Evolutionary conservation across 2,113 vertebrate genomes (phyloP), one percentile per base, ranked within the genome.

Genomic region (Callithrix jacchus): DNA sequence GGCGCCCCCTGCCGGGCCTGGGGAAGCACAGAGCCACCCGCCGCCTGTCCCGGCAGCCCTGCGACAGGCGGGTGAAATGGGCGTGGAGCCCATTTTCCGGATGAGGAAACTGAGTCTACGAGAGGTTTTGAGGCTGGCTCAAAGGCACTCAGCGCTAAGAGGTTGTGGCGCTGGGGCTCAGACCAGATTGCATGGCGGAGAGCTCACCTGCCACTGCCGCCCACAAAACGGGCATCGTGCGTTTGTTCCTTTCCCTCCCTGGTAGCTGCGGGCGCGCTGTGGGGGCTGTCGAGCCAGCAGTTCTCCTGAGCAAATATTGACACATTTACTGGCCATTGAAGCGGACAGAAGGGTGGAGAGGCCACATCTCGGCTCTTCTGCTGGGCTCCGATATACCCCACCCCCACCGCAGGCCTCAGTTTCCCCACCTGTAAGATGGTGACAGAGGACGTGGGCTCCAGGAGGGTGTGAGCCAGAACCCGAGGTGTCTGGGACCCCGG

Each of bases 281-380:
- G 27, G 83, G 35, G 45, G 4, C 0, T 85, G 79, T 87, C 98
- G 97, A 97, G 96, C 89, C 97, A 93, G n/a, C 82, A 42, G 87
- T 94, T 95, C 95, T 97, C 95, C 11, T 68, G 97, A 94, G 96
- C 98, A 98, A 98, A 99, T 98, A 98, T 98, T 98, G 98, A 98
- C 98, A 96, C 97, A 79, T 97, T 98, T 98, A 97, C 98, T 96
- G 98, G 92, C 97, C n/a, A 4, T 96, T 96, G 42, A 12, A 98
- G 97, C 98, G 89, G 97, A 97, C 79, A 94, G 97, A 95, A 58
- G 73, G 73, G 61, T 95, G 30, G 32, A n/a, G 73, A 85, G 80
- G 79, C 47, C 84, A 25, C 4, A 2, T 92, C 93, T 82, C 83
- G 35, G 74, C 7, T 25, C 9, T 27, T 97, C 71, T 8, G 70